Percentiles rank a stretch among this genome's conserved stretches.
Evolutionary conservation across 2,113 vertebrate genomes (phyloP).

Genomic region (Barnardius zonarius): DNA sequence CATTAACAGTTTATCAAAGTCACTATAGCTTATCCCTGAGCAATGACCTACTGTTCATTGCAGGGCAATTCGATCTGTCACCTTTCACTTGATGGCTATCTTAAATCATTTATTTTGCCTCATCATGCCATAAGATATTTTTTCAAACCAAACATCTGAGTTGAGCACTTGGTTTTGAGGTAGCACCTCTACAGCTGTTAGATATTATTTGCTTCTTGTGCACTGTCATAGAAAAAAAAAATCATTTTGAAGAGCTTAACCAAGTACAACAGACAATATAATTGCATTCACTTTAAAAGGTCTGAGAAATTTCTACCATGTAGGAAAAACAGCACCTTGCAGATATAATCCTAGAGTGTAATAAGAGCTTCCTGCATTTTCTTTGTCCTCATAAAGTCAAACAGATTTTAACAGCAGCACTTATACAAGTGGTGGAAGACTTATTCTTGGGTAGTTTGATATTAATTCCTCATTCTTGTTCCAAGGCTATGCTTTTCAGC

Average conservation of each 20-base stretch:
- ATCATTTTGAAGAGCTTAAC: not conserved
- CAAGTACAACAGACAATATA: not conserved
- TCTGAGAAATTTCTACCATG: not conserved
- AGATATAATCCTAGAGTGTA: not conserved
- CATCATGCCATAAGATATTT: constrained; percentile 43
- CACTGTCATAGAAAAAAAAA: not conserved
- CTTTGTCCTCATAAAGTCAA: not conserved
- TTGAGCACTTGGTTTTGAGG: constrained; percentile 61
- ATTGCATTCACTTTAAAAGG: not conserved
- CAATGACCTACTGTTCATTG: constrained; percentile 64
- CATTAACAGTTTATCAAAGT: constrained; percentile 50
- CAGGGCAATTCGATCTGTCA: constrained; percentile 70
- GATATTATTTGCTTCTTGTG: constrained; percentile 4
- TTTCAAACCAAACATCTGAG: constrained; percentile 60
- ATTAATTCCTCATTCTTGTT: not conserved
- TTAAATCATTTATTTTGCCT: constrained; percentile 74
- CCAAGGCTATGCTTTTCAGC: not conserved
- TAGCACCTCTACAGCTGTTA: not conserved
- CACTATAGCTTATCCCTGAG: constrained; percentile 57
- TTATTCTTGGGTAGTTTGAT: not conserved
- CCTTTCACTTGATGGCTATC: constrained; percentile 72
- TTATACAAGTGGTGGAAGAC: not conserved
- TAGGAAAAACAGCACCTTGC: not conserved
- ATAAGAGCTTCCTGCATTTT: not conserved
- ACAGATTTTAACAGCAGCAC: not conserved